These are phyloP conservation scores for Stenodera caucasica DNA, from an alignment of 2,888 invertebrate species.

Conservation along the genomic window DNA sequence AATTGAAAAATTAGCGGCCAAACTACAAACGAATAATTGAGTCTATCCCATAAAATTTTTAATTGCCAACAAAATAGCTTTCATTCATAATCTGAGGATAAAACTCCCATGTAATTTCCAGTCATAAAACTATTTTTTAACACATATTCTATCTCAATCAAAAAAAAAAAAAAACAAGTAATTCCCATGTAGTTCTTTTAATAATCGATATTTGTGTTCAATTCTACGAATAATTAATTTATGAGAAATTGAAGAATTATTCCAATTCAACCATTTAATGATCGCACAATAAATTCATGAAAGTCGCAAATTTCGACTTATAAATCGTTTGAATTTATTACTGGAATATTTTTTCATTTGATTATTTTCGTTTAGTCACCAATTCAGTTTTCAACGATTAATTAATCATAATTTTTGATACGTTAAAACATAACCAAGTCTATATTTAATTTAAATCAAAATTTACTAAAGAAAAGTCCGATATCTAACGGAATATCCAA, in stretches of 20 bases:
- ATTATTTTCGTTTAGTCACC: not conserved
- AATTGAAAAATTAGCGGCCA: too few relatives aligned
- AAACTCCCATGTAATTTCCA: not conserved
- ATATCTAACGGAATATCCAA: too few relatives aligned
- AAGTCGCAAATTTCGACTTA: not conserved
- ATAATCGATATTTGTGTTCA: not conserved
- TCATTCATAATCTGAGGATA: not conserved
- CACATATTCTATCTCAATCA: not conserved
- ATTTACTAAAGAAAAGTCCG: too few relatives aligned
- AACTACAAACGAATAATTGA: too few relatives aligned
- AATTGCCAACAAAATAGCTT: not conserved
- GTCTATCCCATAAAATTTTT: not conserved
- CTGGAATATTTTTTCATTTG: not conserved
- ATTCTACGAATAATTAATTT: too few relatives aligned
- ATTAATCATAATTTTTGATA: not conserved
- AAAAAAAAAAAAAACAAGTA: not conserved
- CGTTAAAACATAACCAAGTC: not conserved
- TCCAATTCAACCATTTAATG: not conserved
- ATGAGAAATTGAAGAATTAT: too few relatives aligned
- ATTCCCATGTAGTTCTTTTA: not conserved
- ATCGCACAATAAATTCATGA: not conserved
- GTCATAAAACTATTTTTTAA: conserved; percentile 1
- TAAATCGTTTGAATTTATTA: not conserved
- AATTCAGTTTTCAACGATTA: not conserved
- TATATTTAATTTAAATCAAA: not conserved